Evolutionary conservation across 2,797 vertebrate genomes (phyloP).

Genomic region (Phoeniculus purpureus): DNA sequence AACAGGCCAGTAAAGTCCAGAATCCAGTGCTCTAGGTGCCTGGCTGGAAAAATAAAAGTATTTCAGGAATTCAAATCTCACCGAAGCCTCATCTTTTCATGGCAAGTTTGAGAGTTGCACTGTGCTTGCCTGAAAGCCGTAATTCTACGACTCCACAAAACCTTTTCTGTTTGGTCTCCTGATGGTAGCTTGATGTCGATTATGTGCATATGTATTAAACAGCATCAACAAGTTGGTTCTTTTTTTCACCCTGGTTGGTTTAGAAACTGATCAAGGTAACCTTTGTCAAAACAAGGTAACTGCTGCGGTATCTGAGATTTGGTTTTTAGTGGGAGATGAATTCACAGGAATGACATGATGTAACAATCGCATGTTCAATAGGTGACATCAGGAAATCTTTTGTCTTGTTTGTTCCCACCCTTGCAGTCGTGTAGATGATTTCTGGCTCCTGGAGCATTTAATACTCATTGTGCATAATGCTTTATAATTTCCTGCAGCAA

Average conservation of each 20-base stretch:
- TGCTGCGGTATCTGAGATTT: not conserved
- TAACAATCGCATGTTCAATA: not conserved
- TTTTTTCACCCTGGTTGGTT: not conserved
- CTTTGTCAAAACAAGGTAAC: not conserved
- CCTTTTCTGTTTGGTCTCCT: not conserved
- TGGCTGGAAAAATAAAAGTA: not conserved
- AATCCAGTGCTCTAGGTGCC: not conserved
- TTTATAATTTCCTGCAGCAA: not conserved
- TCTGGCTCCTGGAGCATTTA: not conserved
- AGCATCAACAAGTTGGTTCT: not conserved
- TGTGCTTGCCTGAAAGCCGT: not conserved
- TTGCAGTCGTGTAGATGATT: not conserved
- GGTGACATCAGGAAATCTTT: slow-evolving; percentile 19
- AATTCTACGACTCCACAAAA: not conserved
- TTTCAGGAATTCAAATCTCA: not conserved
- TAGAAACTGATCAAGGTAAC: not conserved
- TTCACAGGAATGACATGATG: not conserved
- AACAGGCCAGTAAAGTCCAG: not conserved
- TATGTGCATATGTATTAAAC: not conserved
- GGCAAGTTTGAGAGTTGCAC: not conserved
- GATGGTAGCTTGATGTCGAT: not conserved
- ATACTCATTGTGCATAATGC: not conserved
- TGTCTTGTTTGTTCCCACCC: not conserved
- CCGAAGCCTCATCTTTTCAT: not conserved
- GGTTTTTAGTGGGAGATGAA: not conserved